These are phyloP conservation scores for Macrosteles quadrilineatus DNA, from an alignment of 1,140 invertebrate species.

Conservation along the genomic window DNA sequence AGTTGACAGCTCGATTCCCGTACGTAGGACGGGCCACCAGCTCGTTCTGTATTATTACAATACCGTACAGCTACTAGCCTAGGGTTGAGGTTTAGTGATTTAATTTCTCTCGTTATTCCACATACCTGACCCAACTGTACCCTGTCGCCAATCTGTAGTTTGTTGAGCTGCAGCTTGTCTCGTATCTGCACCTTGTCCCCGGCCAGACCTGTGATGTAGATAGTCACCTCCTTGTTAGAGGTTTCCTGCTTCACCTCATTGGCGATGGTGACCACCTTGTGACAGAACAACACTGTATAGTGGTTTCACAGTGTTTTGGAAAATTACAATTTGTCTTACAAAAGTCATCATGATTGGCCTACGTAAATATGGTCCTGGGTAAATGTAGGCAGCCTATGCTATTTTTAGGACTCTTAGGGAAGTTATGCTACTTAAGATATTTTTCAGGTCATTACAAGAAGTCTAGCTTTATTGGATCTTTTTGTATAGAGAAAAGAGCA, in stretches of 20 bases:
- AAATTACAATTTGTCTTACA: background rate
- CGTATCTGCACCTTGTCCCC: constrained; percentile 1
- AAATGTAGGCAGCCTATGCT: background rate
- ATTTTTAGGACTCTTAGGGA: background rate
- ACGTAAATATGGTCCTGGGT: background rate
- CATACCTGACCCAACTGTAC: background rate
- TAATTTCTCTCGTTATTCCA: no score
- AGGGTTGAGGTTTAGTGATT: no score
- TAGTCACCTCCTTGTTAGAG: constrained; percentile 1
- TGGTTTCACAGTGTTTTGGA: background rate
- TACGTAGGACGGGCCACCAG: no score
- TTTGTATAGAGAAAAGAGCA: no score
- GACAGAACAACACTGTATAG: background rate
- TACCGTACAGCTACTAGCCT: no score
- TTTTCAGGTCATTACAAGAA: no score
- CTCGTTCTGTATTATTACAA: no score
- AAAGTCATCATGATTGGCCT: background rate
- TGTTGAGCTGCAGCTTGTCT: background rate
- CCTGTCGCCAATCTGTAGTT: background rate
- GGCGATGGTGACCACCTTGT: background rate
- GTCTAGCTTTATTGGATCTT: no score
- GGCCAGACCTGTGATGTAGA: constrained; percentile 8
- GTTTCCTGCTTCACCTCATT: background rate
- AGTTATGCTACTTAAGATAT: no score
- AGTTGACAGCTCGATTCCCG: no score